Percentiles rank a stretch among this genome's conserved stretches.
Conservation (phyloP, 2,113 vertebrate species). For the Gobio gobio region DNA sequence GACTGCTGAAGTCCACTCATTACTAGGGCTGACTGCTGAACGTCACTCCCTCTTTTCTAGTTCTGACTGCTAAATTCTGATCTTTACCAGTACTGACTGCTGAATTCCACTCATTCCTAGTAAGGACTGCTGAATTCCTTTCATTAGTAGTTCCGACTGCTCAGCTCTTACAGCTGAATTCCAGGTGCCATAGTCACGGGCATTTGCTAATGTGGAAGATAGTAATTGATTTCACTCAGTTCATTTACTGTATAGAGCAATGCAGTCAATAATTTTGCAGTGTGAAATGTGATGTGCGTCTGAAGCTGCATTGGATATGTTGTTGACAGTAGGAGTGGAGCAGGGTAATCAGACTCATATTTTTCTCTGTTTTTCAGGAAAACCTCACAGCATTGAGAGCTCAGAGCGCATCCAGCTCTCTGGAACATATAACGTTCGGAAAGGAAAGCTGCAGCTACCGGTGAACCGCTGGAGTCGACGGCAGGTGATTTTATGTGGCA, state of each 20-base stretch:
- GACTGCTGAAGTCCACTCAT: background rate
- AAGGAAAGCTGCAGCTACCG: conserved; percentile 97
- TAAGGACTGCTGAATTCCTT: background rate
- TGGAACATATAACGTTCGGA: conserved; percentile 94
- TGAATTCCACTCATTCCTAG: background rate
- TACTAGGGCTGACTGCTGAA: no score
- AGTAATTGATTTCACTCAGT: background rate
- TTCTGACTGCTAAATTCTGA: background rate
- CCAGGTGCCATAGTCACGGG: background rate
- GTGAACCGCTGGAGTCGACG: conserved; percentile 96
- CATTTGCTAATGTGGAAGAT: background rate
- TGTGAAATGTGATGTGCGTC: background rate
- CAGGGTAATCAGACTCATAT: background rate
- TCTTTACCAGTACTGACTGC: background rate
- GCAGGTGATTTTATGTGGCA: conserved; percentile 96
- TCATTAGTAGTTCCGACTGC: no score
- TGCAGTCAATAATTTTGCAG: background rate
- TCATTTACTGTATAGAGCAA: background rate
- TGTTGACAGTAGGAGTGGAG: background rate
- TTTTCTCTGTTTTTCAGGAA: conserved; percentile 80
- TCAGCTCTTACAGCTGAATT: background rate
- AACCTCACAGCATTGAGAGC: conserved; percentile 87
- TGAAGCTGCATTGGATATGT: background rate
- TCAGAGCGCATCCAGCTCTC: conserved; percentile 95
- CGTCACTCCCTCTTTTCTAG: background rate